These are phyloP conservation scores for Cavia porcellus DNA, from an alignment of 2,113 vertebrate genomes.

Conservation along the genomic window DNA sequence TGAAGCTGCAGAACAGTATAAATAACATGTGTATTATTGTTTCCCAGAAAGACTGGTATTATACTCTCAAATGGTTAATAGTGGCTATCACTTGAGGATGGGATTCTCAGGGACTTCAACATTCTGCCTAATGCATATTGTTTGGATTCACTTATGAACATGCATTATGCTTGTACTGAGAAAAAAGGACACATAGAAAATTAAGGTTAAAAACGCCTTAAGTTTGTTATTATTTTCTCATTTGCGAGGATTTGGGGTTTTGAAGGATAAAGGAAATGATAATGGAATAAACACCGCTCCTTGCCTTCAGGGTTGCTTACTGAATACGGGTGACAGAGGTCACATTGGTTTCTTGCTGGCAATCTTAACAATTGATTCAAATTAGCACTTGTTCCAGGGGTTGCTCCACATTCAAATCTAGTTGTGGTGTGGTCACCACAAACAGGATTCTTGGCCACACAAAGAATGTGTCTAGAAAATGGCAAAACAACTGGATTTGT, in stretches of 20 bases:
- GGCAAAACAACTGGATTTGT: slow-evolving; percentile 76
- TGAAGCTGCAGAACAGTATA: background rate
- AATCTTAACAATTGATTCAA: slow-evolving; percentile 76
- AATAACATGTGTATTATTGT: slow-evolving; percentile 12
- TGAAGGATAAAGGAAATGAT: slow-evolving; percentile 49
- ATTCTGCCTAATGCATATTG: background rate
- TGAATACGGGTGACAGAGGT: slow-evolving; percentile 62
- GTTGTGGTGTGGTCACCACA: slow-evolving; percentile 71
- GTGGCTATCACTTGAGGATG: background rate
- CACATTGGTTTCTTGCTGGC: slow-evolving; percentile 56
- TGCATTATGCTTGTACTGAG: background rate
- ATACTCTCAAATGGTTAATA: slow-evolving; percentile 38
- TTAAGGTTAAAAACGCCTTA: slow-evolving; percentile 23
- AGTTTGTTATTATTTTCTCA: background rate
- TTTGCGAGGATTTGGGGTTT: background rate
- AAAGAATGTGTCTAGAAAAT: slow-evolving; percentile 70
- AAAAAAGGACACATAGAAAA: slow-evolving; percentile 2
- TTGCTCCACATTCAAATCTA: slow-evolving; percentile 58
- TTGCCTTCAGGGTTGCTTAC: slow-evolving; percentile 33
- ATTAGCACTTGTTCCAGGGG: slow-evolving; percentile 74
- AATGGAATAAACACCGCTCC: slow-evolving; percentile 37
- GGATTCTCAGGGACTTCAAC: background rate
- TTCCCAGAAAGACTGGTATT: background rate
- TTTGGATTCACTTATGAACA: slow-evolving; percentile 30
- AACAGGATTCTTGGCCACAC: slow-evolving; percentile 76